Percentiles rank a stretch among this genome's conserved stretches.
Conservation (phyloP, 2,888 invertebrate species). For the Andrena camellia region DNA sequence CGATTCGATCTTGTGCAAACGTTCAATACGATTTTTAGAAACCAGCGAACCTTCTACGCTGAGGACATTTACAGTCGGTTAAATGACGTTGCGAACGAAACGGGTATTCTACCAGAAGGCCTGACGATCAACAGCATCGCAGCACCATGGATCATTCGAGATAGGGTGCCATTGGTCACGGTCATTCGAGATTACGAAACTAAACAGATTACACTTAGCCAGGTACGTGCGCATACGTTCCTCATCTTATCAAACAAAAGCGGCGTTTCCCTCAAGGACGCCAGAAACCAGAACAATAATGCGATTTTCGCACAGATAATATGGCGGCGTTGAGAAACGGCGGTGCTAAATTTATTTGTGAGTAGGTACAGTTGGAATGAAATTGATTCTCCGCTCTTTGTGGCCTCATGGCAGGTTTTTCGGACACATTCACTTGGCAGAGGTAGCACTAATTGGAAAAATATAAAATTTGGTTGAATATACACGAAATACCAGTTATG, state of each 20-base stretch:
- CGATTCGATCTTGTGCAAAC: neutral
- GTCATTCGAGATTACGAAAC: constrained; percentile 89
- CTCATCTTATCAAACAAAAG: constrained; percentile 32
- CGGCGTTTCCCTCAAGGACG: constrained; percentile 50
- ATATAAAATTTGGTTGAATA: no score
- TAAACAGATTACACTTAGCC: constrained; percentile 88
- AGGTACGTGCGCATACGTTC: constrained; percentile 85
- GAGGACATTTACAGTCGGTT: constrained; percentile 93
- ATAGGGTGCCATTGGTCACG: constrained; percentile 91
- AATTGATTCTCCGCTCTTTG: constrained; percentile 22
- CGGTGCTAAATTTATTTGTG: neutral
- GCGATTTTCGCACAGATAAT: constrained; percentile 71
- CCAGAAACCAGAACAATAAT: constrained; percentile 32
- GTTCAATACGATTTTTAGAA: constrained; percentile 38
- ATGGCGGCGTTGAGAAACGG: constrained; percentile 21
- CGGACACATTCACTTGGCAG: no score
- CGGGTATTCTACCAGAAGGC: constrained; percentile 85
- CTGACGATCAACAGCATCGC: constrained; percentile 90
- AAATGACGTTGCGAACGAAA: constrained; percentile 88
- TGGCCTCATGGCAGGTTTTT: no score
- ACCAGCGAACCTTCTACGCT: constrained; percentile 85
- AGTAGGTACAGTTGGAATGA: neutral
- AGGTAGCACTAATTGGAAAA: no score
- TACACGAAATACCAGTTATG: no score
- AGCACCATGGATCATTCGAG: constrained; percentile 93